phyloP scores from a whole-genome alignment of 2,113 vertebrate species.

The Pao palembangensis region DNA sequence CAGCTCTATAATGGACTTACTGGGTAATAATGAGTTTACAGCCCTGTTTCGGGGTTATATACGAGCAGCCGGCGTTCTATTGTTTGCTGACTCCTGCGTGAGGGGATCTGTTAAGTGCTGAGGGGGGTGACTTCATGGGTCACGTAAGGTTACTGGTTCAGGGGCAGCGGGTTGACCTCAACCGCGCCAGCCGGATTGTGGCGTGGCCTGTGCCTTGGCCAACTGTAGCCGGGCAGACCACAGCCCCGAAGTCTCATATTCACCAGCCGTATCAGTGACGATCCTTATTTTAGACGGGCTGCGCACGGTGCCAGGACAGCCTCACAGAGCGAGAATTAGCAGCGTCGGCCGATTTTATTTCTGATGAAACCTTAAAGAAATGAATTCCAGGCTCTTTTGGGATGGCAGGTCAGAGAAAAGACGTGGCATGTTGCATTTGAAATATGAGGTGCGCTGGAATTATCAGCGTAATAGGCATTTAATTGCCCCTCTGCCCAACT shows the following conservation, averaged over 20 bases:
- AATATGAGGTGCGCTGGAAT: slow-evolving; percentile 3
- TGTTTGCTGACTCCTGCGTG: slow-evolving; percentile 37
- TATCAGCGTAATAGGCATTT: slow-evolving; percentile 46
- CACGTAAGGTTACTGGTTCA: slow-evolving; percentile 60
- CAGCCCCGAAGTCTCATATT: slow-evolving; percentile 20
- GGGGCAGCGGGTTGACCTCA: slow-evolving; percentile 56
- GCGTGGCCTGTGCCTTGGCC: slow-evolving; percentile 17
- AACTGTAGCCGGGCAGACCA: slow-evolving; percentile 15
- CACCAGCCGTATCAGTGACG: slow-evolving; percentile 37
- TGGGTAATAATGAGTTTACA: slow-evolving; percentile 35
- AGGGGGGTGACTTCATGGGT: slow-evolving; percentile 65
- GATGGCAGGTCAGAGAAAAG: neutral
- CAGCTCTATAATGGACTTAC: slow-evolving; percentile 27
- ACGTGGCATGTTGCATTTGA: neutral
- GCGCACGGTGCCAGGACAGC: slow-evolving; percentile 42
- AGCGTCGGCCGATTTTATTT: slow-evolving; percentile 15
- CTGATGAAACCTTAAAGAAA: neutral
- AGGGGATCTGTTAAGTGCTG: slow-evolving; percentile 53
- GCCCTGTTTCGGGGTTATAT: slow-evolving; percentile 11
- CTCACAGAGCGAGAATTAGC: slow-evolving; percentile 19
- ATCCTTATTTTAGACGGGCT: slow-evolving; percentile 53
- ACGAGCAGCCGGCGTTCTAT: slow-evolving; percentile 13
- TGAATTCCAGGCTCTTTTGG: no score
- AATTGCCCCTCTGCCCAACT: slow-evolving; percentile 41
- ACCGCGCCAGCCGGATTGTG: slow-evolving; percentile 47